Evolutionary conservation across 2,113 vertebrate species (phyloP).

Genomic region (Urocolius indicus): DNA sequence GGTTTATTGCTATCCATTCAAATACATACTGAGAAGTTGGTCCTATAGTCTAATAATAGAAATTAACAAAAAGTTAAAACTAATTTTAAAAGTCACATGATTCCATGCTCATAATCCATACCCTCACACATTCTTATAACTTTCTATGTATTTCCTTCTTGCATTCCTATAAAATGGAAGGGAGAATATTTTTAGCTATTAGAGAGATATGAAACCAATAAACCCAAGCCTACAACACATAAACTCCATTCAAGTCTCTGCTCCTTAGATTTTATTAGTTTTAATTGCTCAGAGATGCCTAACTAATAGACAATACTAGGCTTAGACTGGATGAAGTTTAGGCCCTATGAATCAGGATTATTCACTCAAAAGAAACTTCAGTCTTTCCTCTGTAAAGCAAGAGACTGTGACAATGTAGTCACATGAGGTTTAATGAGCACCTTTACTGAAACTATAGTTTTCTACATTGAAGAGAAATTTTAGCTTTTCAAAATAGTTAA

Average conservation of each 20-base stretch:
- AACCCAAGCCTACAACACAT: background rate
- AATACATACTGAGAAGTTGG: background rate
- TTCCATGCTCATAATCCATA: background rate
- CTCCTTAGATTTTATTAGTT: background rate
- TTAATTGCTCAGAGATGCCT: background rate
- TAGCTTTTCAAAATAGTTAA: background rate
- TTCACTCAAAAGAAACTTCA: background rate
- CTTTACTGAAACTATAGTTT: background rate
- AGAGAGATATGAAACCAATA: background rate
- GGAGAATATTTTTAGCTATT: background rate
- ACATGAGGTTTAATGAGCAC: background rate
- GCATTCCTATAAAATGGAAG: background rate
- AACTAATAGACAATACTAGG: background rate
- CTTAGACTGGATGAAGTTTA: background rate
- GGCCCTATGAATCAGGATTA: background rate
- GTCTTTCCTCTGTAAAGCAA: background rate
- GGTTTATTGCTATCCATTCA: background rate
- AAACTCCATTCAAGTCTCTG: background rate
- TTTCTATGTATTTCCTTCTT: background rate
- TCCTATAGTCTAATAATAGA: background rate
- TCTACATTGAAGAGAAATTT: background rate
- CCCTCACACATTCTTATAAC: background rate
- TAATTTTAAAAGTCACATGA: background rate
- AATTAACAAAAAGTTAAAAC: background rate
- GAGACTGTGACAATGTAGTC: background rate